Evolutionary conservation across 2,797 vertebrate genomes (phyloP), one percentile per base, ranked within the genome.

Genomic region (Darevskia mixta): DNA sequence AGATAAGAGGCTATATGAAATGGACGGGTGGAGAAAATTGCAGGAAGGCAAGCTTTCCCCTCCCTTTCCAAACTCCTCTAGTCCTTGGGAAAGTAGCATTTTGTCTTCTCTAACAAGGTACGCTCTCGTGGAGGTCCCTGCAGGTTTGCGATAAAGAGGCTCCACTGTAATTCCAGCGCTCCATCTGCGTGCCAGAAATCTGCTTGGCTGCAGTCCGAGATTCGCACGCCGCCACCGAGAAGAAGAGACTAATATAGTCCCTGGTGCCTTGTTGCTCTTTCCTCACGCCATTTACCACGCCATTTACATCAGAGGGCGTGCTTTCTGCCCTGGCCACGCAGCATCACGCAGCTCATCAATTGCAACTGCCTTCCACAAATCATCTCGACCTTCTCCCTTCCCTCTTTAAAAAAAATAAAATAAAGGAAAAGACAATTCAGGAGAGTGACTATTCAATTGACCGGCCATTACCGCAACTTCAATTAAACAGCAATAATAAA

Each of bases 141-240:
- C 0, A 10, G 83, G 85, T 66, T 58, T 79, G 71, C 0, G 0
- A 79, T 91, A 84, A 92, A 91, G 77, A 92, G 90, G 83, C 89
- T 93, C 89, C 78, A 27, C 89, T 93, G 90, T 78, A 94, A 96
- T 95, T 93, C 89, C 91, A 13, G 79, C 25, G 55, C 84, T 90
- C 91, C 1, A 58, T 67, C 93, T 87, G 88, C 20, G 61, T 83
- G 66, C 80, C 0, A 1, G 67, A 82, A 35, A 2, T 0, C 55
- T 1, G 0, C 88, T 88, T 94, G 93, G 94, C 92, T 89, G 87
- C 72, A 5, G 0, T 91, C 94, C 32, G 86, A 90, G 85, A 3
- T 83, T 66, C 79, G 38, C 90, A 77, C 58, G 1, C 86, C 0
- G 1, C 85, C 83, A 69, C 86, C 0, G 11, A 92, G 92, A 92